Evolutionary conservation across 2,888 invertebrate species (phyloP), one percentile per base, ranked within the genome.

Genomic region (Euproctis similis): DNA sequence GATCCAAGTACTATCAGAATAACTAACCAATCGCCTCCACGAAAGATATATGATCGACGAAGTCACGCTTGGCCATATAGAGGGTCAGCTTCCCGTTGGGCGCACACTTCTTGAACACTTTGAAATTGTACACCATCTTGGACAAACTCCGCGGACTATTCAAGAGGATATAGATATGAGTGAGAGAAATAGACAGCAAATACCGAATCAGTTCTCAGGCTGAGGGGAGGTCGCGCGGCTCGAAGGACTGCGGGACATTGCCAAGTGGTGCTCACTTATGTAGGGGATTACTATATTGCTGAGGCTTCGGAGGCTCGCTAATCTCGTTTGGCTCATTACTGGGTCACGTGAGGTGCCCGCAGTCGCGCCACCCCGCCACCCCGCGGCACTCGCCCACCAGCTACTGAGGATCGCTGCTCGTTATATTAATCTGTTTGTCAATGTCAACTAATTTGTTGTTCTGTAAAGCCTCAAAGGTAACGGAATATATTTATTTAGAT

Each of bases 71-170:
- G 22, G 92, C 93, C 82, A 96, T 85, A 55, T 95, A 96, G 51
- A 96, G 78, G 20, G 94, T 92, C 53, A 95, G 75, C 84, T 95
- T 94, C 43, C 92, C 93, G 74, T 95, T 95, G 25, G 95, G 94
- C 21, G 95, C 91, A 59, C 90, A 90, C 86, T 96, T 96, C 78
- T 96, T 96, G 77, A 92, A 96, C 63, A 96, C 95, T 76, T 93
- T 93, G 72, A 95, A 95, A 69, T 94, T 95, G 59, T 90, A 92
- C 67, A 95, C 95, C 96, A 95, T 95, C 41, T 69, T 88, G 57
- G n/a, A n/a, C n/a, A n/a, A n/a, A n/a, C 20, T n/a, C n/a, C n/a
- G n/a, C n/a, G n/a, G n/a, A n/a, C n/a, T n/a, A n/a, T n/a, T n/a
- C n/a, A n/a, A n/a, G n/a, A n/a, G n/a, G n/a, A n/a, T n/a, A n/a